Evolutionary conservation across 2,888 invertebrate species (phyloP).

Genomic region (Nomada fabriciana): DNA sequence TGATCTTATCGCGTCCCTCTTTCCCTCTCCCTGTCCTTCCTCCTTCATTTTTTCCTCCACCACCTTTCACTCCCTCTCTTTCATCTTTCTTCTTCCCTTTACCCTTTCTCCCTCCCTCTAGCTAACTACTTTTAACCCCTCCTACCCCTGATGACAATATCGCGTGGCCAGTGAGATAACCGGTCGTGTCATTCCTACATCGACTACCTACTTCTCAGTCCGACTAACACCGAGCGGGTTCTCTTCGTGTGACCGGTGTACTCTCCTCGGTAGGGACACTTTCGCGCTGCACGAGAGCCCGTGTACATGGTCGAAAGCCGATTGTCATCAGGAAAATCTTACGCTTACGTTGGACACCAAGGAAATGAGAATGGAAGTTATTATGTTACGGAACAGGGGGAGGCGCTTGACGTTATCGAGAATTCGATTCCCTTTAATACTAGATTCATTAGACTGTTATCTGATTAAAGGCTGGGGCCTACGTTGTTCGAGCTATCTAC

Average conservation of each 20-base stretch:
- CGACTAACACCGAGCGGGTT: slow-evolving; percentile 57
- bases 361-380: slow-evolving; percentile 67
- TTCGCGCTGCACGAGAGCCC: slow-evolving; percentile 66
- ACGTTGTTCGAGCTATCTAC: slow-evolving; percentile 27
- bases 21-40: slow-evolving; percentile 59
- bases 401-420: slow-evolving; percentile 49
- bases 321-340: slow-evolving; percentile 71
- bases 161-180: slow-evolving; percentile 84
- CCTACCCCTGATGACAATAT: slow-evolving; percentile 84
- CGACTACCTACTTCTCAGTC: slow-evolving; percentile 80
- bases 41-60: slow-evolving; percentile 69
- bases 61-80: slow-evolving; percentile 47
- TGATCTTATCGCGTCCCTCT: slow-evolving; percentile 76
- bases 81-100: slow-evolving; percentile 57
- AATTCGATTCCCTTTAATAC: slow-evolving; percentile 57
- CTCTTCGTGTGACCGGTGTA: slow-evolving; percentile 57
- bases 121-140: slow-evolving; percentile 74
- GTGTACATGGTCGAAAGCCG: slow-evolving; percentile 59
- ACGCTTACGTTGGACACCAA: slow-evolving; percentile 58
- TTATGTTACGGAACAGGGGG: slow-evolving; percentile 63
- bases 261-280: slow-evolving; percentile 64
- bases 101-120: slow-evolving; percentile 57
- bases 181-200: slow-evolving; percentile 84
- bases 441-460: slow-evolving; percentile 56
- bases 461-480: slow-evolving; percentile 16